Percentiles rank a stretch among this genome's conserved stretches.
These are phyloP conservation scores for Synanthedon vespiformis DNA, from an alignment of 2,888 invertebrate genomes.

Conservation along the genomic window DNA sequence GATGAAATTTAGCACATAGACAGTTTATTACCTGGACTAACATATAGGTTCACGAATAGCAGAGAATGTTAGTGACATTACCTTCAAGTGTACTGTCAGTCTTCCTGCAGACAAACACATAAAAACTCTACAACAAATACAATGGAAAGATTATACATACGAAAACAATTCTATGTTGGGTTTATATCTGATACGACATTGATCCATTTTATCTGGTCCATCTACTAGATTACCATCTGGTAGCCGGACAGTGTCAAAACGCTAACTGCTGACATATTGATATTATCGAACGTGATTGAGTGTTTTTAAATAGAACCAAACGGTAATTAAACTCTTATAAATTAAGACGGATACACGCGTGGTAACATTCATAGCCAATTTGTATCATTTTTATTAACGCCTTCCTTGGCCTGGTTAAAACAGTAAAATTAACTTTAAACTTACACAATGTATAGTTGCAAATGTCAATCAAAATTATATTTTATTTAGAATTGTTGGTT, in stretches of 20 bases:
- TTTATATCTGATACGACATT: background rate
- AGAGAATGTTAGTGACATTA: too few relatives aligned
- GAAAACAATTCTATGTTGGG: background rate
- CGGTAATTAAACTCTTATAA: slow-evolving; percentile 26
- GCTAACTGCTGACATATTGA: slow-evolving; percentile 25
- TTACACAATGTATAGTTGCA: too few relatives aligned
- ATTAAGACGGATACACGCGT: slow-evolving; percentile 13
- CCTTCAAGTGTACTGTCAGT: too few relatives aligned
- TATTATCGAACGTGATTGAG: slow-evolving; percentile 47
- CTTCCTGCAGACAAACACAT: too few relatives aligned
- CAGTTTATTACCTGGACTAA: too few relatives aligned
- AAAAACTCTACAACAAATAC: slow-evolving; percentile 2
- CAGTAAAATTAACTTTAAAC: too few relatives aligned
- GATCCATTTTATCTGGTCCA: slow-evolving; percentile 6
- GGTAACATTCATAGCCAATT: slow-evolving; percentile 1
- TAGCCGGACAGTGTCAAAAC: slow-evolving; percentile 24
- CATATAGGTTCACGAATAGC: too few relatives aligned
- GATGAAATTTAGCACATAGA: too few relatives aligned
- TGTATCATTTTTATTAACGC: background rate
- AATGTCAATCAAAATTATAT: too few relatives aligned
- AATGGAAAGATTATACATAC: slow-evolving; percentile 3
- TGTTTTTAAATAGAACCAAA: slow-evolving; percentile 37
- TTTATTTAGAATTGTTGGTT: too few relatives aligned
- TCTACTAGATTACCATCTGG: slow-evolving; percentile 22
- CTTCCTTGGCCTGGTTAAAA: background rate